A percentile compares a stretch with the other conserved stretches of the same genome.
These are phyloP conservation scores for Teleopsis dalmanni DNA, from an alignment of 1,140 invertebrate species.

Conservation along the genomic window DNA sequence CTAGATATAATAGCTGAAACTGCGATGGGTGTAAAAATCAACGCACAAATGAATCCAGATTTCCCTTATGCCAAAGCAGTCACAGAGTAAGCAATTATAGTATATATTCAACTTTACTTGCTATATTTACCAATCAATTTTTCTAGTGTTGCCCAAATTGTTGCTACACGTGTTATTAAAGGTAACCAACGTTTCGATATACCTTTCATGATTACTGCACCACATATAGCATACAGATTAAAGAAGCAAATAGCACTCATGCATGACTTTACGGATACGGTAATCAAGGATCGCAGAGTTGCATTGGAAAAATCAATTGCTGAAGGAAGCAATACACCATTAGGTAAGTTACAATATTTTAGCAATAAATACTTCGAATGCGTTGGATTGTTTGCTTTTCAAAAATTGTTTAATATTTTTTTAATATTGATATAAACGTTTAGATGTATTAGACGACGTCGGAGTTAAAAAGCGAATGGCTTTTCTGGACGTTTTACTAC, in stretches of 20 bases:
- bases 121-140: too few species aligned
- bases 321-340: constrained; percentile 7
- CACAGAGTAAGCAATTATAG: constrained; percentile 47
- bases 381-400: too few species aligned
- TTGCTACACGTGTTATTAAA: constrained; percentile 21
- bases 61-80: constrained; percentile 66
- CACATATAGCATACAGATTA: constrained; percentile 45
- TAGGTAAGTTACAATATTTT: background rate
- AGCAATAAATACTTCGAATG: background rate
- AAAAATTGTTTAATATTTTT: background rate
- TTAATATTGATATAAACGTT: background rate
- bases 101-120: background rate
- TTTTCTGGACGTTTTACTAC: constrained; percentile 69
- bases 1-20: constrained; percentile 51
- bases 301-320: constrained; percentile 5
- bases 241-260: constrained; percentile 45
- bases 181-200: constrained; percentile 26
- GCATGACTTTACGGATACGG: constrained; percentile 25
- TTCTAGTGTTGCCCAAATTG: constrained; percentile 25
- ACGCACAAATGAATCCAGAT: constrained; percentile 60
- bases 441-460: constrained; percentile 11
- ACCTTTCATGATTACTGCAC: constrained; percentile 22
- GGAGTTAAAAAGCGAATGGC: constrained; percentile 56
- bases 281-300: constrained; percentile 15
- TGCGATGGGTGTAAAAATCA: constrained; percentile 70